These are phyloP conservation scores for Miichthys miiuy DNA, from an alignment of 2,797 vertebrate species.

Conservation along the genomic window DNA sequence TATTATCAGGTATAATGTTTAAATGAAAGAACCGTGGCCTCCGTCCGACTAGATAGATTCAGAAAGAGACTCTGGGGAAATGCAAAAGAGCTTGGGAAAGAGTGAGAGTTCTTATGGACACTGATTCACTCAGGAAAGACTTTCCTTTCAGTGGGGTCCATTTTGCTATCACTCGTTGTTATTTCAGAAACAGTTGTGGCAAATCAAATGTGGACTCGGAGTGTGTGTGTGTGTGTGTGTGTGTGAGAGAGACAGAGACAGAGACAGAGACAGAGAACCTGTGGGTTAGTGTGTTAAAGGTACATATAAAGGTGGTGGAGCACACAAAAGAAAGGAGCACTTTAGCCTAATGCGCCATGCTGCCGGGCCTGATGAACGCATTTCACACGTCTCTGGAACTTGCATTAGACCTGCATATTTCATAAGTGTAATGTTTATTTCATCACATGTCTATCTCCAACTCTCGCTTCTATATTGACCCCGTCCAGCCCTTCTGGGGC, in stretches of 20 bases:
- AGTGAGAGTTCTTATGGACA: slow-evolving; percentile 27
- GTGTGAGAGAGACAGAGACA: not conserved
- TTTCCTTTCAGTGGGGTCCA: slow-evolving; percentile 28
- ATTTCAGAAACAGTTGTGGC: slow-evolving; percentile 30
- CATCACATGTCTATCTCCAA: slow-evolving; percentile 35
- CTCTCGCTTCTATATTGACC: slow-evolving; percentile 18
- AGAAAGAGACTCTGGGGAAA: slow-evolving; percentile 33
- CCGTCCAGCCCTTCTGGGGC: not conserved
- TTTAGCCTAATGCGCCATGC: slow-evolving; percentile 34
- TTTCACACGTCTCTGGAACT: slow-evolving; percentile 41
- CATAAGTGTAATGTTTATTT: slow-evolving; percentile 66
- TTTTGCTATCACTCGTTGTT: slow-evolving; percentile 25
- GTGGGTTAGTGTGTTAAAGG: slow-evolving; percentile 12
- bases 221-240: not conserved
- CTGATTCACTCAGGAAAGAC: slow-evolving; percentile 26
- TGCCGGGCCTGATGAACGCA: not conserved
- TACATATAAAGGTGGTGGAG: slow-evolving; percentile 28
- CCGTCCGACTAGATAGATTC: slow-evolving; percentile 17
- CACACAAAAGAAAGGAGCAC: slow-evolving; percentile 30
- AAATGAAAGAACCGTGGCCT: slow-evolving; percentile 39
- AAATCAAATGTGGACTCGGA: not conserved
- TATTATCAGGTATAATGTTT: slow-evolving; percentile 44
- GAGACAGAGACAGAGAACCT: not conserved
- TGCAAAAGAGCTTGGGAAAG: not conserved
- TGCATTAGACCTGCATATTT: slow-evolving; percentile 62